phyloP scores from a whole-genome alignment of 2,797 vertebrate species.

The Setipinna tenuifilis region DNA sequence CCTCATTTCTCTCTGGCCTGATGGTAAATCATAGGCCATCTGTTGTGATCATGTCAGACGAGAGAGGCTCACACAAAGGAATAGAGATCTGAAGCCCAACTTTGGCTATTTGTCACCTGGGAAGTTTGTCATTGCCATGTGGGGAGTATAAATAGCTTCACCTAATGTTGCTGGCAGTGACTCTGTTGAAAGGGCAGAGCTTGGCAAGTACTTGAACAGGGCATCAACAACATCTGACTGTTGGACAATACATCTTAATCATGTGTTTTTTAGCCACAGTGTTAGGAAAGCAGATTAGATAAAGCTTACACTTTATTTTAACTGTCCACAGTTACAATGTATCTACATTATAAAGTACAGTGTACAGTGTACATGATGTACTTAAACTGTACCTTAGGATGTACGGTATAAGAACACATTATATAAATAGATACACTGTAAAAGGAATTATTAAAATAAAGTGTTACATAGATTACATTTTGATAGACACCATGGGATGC shows the following conservation, averaged over 20 bases:
- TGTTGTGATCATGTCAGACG: background rate
- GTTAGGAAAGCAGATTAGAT: background rate
- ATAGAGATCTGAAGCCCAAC: background rate
- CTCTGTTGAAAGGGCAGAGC: background rate
- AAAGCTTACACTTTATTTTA: too few species aligned
- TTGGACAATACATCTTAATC: background rate
- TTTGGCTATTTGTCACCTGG: background rate
- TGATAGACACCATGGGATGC: background rate
- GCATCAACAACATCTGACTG: background rate
- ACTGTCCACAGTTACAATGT: too few species aligned
- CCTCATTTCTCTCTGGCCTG: constrained; percentile 19
- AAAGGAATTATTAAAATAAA: too few species aligned
- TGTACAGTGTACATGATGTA: too few species aligned
- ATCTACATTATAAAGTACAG: too few species aligned
- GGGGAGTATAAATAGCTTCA: background rate
- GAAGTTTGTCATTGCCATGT: background rate
- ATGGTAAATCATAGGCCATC: constrained; percentile 40
- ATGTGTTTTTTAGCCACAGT: background rate
- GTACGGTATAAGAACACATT: too few species aligned
- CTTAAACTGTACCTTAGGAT: too few species aligned
- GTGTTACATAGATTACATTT: too few species aligned
- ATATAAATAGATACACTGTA: too few species aligned
- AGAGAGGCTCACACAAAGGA: background rate
- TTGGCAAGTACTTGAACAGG: background rate
- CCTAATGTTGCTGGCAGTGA: background rate